Conservation (phyloP, 2,888 invertebrate genomes). For the Euproctis similis region DNA sequence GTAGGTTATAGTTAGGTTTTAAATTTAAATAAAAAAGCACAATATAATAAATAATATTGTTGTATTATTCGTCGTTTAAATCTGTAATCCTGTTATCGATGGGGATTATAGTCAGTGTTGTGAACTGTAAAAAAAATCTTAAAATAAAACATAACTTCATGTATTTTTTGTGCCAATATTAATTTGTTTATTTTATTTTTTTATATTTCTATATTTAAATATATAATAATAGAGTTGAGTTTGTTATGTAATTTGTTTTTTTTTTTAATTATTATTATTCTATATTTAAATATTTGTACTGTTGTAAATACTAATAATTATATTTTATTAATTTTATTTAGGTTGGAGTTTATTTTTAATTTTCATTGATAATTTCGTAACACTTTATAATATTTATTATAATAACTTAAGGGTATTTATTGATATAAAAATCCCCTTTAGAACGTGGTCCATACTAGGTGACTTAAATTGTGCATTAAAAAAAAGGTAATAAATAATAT, state of each 20-base stretch:
- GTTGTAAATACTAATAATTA: no score
- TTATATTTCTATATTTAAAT: conserved; percentile 26
- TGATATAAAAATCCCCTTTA: conserved; percentile 45
- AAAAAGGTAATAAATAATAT: conserved; percentile 54
- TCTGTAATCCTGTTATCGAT: conserved; percentile 33
- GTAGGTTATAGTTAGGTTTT: conserved; percentile 31
- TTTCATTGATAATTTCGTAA: neutral
- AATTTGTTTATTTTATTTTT: conserved; percentile 21
- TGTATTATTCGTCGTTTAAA: conserved; percentile 24
- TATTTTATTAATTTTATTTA: no score
- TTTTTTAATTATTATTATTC: conserved; percentile 6
- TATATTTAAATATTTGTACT: no score
- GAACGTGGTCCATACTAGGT: conserved; percentile 74
- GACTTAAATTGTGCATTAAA: conserved; percentile 74
- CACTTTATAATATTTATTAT: conserved; percentile 6
- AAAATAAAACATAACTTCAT: no score
- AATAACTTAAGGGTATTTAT: conserved; percentile 14
- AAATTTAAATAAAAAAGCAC: conserved; percentile 36
- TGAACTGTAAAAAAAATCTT: no score
- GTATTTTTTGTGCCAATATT: conserved; percentile 20
- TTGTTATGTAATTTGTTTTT: conserved; percentile 21
- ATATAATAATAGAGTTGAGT: conserved; percentile 32
- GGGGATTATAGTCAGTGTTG: conserved; percentile 47
- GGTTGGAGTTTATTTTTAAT: no score
- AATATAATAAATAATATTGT: conserved; percentile 13